Evolutionary conservation across 2,113 vertebrate genomes (phyloP), one percentile per base, ranked within the genome.

Genomic region (Oryctolagus cuniculus): DNA sequence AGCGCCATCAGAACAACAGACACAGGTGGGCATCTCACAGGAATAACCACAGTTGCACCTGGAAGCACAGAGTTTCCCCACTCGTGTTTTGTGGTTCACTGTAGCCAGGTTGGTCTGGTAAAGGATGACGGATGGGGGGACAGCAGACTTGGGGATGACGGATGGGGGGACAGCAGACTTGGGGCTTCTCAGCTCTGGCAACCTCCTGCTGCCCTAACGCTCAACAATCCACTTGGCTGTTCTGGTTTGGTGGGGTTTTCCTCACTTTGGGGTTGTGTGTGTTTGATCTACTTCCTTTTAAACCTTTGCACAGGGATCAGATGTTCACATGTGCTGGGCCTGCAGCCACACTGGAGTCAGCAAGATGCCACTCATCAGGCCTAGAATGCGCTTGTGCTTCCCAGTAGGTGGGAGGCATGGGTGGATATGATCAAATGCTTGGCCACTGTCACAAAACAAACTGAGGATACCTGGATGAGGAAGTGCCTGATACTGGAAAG

Each of bases 31-130:
- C 3, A 34, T 6, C 5, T n/a, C 21, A 70, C 12, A 11, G 38
- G 13, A 64, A 16, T 22, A 19, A 74, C 19, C 29, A 44, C 5
- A 16, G n/a, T 5, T 0, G 0, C 29, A 15, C 12, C 73, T 3
- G 4, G 29, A 80, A 63, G 53, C 13, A 27, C 29, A 31, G 12
- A 16, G 21, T 29, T 10, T 36, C 3, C 1, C 67, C 13, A 6
- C 44, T 10, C 22, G 8, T 6, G 2, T 1, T 15, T 5, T 36
- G 17, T 19, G 55, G 1, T 19, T 38, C 17, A 5, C 11, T 8
- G 27, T 63, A 31, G 77, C 79, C 51, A 73, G 17, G 10, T 3
- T 15, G 5, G 16, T 2, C 15, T 51, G 7, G 5, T 38, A 17
- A 67, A 5, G 66, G 61, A 31, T 17, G 69, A 12, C 24, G 7